These are phyloP conservation scores for Tragulus kanchil DNA, from an alignment of 2,113 vertebrate species.

Conservation along the genomic window DNA sequence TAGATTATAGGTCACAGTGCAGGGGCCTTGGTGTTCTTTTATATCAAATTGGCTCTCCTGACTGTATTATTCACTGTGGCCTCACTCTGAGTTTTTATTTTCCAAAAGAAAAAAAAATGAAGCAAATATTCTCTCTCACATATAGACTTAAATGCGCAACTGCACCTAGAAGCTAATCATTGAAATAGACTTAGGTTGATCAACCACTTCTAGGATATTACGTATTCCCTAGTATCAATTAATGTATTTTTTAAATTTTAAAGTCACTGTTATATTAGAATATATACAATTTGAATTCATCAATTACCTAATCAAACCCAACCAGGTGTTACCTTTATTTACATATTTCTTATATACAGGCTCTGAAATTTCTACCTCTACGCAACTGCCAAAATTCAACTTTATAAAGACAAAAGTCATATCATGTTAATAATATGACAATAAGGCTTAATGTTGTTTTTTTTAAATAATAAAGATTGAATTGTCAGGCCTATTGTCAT, in stretches of 20 bases:
- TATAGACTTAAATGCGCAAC: neutral
- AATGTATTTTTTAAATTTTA: neutral
- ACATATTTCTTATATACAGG: neutral
- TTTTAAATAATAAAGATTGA: neutral
- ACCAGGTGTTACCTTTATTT: neutral
- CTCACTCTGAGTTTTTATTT: neutral
- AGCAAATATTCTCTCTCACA: neutral
- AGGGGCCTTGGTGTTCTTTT: neutral
- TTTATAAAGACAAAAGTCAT: constrained; percentile 30
- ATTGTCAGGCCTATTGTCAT: neutral
- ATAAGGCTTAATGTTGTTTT: neutral
- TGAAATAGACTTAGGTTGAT: neutral
- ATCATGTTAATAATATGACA: neutral
- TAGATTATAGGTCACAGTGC: neutral
- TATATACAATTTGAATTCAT: neutral
- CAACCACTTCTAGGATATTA: neutral
- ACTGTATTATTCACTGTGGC: neutral
- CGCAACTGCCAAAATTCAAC: neutral
- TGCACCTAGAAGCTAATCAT: neutral
- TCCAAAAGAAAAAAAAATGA: neutral
- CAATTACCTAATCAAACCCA: neutral
- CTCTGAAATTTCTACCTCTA: neutral
- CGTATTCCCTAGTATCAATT: neutral
- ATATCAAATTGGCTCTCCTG: neutral
- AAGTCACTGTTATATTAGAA: neutral